Base-by-base conservation (phyloP, 1,140 invertebrate genomes). In the Plectrocnemia conspersa region DNA sequence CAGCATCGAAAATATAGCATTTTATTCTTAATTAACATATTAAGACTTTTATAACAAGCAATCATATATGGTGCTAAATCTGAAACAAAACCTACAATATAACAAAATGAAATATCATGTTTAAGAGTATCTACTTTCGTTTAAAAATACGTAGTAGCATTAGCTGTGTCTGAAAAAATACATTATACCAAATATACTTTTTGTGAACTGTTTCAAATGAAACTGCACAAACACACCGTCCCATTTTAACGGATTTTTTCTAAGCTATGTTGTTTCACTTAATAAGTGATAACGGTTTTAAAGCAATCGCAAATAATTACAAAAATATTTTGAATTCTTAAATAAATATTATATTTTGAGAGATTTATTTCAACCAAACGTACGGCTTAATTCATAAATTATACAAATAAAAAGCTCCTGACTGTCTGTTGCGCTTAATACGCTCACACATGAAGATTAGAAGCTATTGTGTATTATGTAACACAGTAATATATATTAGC, bases 81-180 rank as follows among this genome's bases (percentile, higher is more conserved):
- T 35, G 52, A 54, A 25, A 54, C 41, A 36, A 54, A 44, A 3
- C 41, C 41, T 2, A 44, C 24, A 24, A 44, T 22, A 23, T 24
- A 24, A 2, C 7, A 3, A 44, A 24, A 44, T 2, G 41, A 44
- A 19, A 54, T 47, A n/a, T 54, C 42, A 54, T 54, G 47, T 54
- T 47, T 54, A 13, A 54, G 27, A 46, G 52, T 46, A 41, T 54
- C 52, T 35, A 54, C 42, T 35, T 46, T 47, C 38, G 42, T 46
- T 47, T 54, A 44, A 23, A 10, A 46, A 21, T 44, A 54, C n/a
- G 52, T 54, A n/a, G 41, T 46, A 46, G 52, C 52, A 54, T 54
- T 54, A 21, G 52, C 52, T 4, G 42, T 7, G 16, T 46, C 42
- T 18, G 40, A 52, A 36, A 54, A 54, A 54, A 36, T 46, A 46